Conservation (phyloP, 1,140 invertebrate genomes). For the Polypedilum vanderplanki region DNA sequence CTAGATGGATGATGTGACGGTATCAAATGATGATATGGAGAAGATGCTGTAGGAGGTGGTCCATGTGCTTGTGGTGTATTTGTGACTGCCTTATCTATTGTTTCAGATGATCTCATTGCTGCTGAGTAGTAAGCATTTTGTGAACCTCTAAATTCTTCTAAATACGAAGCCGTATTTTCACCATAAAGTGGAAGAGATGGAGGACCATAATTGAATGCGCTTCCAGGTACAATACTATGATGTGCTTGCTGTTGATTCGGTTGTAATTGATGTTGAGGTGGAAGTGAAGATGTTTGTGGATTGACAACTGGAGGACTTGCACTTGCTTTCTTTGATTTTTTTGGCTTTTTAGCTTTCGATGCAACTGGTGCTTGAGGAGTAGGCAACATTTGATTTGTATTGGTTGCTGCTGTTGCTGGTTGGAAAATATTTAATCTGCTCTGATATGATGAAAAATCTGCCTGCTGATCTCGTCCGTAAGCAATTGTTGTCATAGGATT, state of each 20-base stretch:
- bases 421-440: slow-evolving; percentile 31
- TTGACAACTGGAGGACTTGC: slow-evolving; percentile 30
- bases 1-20: slow-evolving; percentile 45
- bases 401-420: slow-evolving; percentile 30
- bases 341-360: slow-evolving; percentile 32
- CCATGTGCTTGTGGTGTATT: slow-evolving; percentile 33
- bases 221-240: slow-evolving; percentile 51
- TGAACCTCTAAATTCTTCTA: slow-evolving; percentile 54
- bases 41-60: slow-evolving; percentile 36
- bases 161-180: slow-evolving; percentile 51
- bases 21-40: slow-evolving; percentile 43
- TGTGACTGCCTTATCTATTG: slow-evolving; percentile 44
- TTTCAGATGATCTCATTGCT: slow-evolving; percentile 46
- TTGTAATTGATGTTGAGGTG: slow-evolving; percentile 31
- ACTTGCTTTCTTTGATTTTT: slow-evolving; percentile 41
- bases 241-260: slow-evolving; percentile 33
- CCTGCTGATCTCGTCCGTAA: slow-evolving; percentile 16
- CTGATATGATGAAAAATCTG: slow-evolving; percentile 24
- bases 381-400: slow-evolving; percentile 19
- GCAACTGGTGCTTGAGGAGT: slow-evolving; percentile 30
- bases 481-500: slow-evolving; percentile 22
- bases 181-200: slow-evolving; percentile 49
- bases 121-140: slow-evolving; percentile 50
- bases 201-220: slow-evolving; percentile 62
- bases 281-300: slow-evolving; percentile 34